Conservation (phyloP, 2,797 vertebrate genomes). For the Erpetoichthys calabaricus region DNA sequence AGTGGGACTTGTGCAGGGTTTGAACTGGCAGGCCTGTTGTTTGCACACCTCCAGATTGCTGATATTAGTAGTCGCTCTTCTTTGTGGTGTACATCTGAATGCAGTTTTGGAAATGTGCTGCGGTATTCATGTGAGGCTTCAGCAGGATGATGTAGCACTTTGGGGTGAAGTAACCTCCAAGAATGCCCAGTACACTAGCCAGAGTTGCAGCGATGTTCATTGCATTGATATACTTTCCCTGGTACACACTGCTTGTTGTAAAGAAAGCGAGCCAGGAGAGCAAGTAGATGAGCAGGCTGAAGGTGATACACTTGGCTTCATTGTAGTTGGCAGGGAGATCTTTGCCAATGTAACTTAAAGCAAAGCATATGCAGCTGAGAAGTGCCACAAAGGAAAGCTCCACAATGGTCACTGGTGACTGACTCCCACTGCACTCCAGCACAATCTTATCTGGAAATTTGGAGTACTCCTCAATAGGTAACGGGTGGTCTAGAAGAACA, state of each 20-base stretch:
- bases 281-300: conserved; percentile 63
- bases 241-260: conserved; percentile 51
- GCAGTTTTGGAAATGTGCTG: conserved; percentile 60
- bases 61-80: conserved; percentile 19
- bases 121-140: conserved; percentile 55
- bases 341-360: conserved; percentile 66
- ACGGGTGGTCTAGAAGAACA: conserved; percentile 21
- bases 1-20: too few species aligned
- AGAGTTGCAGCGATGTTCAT: conserved; percentile 46
- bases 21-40: too few species aligned
- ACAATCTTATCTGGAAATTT: conserved; percentile 35
- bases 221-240: conserved; percentile 32
- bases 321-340: conserved; percentile 73
- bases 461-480: conserved; percentile 33
- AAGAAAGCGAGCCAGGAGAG: conserved; percentile 59
- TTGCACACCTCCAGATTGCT: too few species aligned
- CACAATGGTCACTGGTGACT: conserved; percentile 27
- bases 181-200: conserved; percentile 53
- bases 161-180: conserved; percentile 61
- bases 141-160: conserved; percentile 64
- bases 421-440: conserved; percentile 46
- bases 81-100: conserved; percentile 74
- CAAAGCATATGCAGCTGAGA: conserved; percentile 53
- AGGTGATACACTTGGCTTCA: conserved; percentile 64
- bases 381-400: conserved; percentile 37